Base-by-base conservation (phyloP, 2,797 vertebrate genomes). In the Hybognathus amarus region DNA sequence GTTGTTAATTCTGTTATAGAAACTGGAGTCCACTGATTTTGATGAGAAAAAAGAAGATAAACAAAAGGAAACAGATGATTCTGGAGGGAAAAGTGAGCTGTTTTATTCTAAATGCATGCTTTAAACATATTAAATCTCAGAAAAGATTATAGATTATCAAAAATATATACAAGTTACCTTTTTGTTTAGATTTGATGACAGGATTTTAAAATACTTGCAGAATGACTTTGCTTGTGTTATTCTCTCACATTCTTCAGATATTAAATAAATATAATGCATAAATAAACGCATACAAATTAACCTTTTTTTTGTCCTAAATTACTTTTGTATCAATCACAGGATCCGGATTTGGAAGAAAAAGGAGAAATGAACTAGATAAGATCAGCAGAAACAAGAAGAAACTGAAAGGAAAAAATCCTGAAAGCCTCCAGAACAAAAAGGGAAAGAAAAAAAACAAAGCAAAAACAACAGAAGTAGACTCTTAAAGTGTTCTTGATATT, bases 1-100 rank as follows among this genome's bases (percentile, higher is more conserved):
- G 45, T 77, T 42, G 68, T 47, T 52, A 67, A 67, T 76, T 85
- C 4, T 83, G 15, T 89, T 86, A 5, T 87, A 99, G 98, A 97
- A 94, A 91, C 94, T 99, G 2, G 98, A 99, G 88, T 95, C 96
- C 0, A 95, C 92, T 0, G 96, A 98, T 87, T 99, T 99, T 66
- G 97, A 97, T 7, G 97, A 99, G 92, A 99, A 97, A n/a, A 91
- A 99, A 97, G 63, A 97, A 99, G 87, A 97, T 97, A 77, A 97
- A 99, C 87, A 99, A 98, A 88, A 94, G 96, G 90, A 99, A 99
- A 70, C 96, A 99, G 88, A 88, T 99, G 92, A 98, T 99, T 89
- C 90, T 99, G 8, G 97, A 98, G 78, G 98, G 98, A 13, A 99
- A 98, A 95, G 98, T 95, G 89, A 88, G 92, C 85, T 6, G 0